Percentiles rank a stretch among this genome's conserved stretches.
phyloP scores from a whole-genome alignment of 2,113 vertebrate genomes.

The Speoplatyrhinus poulsoni region DNA sequence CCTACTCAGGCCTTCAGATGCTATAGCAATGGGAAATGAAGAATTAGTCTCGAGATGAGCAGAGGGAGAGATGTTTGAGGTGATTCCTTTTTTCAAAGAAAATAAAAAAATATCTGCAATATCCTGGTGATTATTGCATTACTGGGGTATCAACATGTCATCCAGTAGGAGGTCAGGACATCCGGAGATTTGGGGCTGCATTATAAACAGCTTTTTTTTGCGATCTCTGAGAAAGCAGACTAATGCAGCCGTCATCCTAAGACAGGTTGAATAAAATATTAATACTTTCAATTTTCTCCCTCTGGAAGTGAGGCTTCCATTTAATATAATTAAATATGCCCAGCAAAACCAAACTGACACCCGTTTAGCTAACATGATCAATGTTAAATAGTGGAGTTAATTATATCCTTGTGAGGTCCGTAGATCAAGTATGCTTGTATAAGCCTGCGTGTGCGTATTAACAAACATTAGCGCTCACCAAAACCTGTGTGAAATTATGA shows the following conservation, averaged over 20 bases:
- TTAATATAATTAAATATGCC: constrained; percentile 72
- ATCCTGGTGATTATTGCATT: constrained; percentile 73
- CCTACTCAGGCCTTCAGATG: constrained; percentile 65
- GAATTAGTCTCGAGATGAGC: constrained; percentile 63
- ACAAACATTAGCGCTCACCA: constrained; percentile 6
- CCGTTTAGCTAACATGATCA: constrained; percentile 54
- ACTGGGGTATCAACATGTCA: constrained; percentile 67
- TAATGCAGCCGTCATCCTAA: constrained; percentile 55
- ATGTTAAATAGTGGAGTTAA: constrained; percentile 59
- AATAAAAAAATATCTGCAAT: constrained; percentile 68
- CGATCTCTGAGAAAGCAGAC: constrained; percentile 52
- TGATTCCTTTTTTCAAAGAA: constrained; percentile 72
- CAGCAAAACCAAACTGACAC: constrained; percentile 68
- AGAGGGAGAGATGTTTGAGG: constrained; percentile 69
- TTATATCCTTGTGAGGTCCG: constrained; percentile 15
- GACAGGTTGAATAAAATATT: constrained; percentile 70
- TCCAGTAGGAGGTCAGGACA: constrained; percentile 57
- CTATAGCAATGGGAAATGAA: constrained; percentile 60
- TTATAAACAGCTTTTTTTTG: constrained; percentile 19
- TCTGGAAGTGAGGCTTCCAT: constrained; percentile 55
- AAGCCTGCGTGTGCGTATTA: neutral
- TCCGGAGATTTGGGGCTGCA: constrained; percentile 44
- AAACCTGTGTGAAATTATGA: neutral
- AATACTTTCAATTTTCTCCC: constrained; percentile 59
- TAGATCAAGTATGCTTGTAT: constrained; percentile 2